A percentile compares a stretch with the other conserved stretches of the same genome.
These are phyloP conservation scores for Melanostoma scalare DNA, from an alignment of 2,888 invertebrate genomes.

Conservation along the genomic window DNA sequence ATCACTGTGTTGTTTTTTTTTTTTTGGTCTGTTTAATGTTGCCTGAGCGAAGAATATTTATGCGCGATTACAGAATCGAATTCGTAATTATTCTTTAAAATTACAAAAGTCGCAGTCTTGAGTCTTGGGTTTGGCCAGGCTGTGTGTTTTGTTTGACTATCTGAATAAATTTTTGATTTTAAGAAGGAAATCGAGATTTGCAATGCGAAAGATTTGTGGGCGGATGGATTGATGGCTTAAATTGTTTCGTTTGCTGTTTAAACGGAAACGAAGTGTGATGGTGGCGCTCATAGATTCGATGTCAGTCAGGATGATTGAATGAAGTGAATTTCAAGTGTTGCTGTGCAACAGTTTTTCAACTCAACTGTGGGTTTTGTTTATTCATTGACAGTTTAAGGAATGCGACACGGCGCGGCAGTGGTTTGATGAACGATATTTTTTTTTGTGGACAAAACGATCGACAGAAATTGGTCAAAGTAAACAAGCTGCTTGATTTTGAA, in stretches of 20 bases:
- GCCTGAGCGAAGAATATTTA: slow-evolving; percentile 54
- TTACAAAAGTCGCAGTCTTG: slow-evolving; percentile 27
- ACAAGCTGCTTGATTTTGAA: too few species aligned
- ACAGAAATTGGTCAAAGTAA: too few species aligned
- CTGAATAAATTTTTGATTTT: slow-evolving; percentile 52
- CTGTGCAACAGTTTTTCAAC: slow-evolving; percentile 19
- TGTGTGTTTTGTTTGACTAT: not conserved
- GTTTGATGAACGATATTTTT: too few species aligned
- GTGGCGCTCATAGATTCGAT: slow-evolving; percentile 42
- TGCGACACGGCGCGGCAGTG: too few species aligned
- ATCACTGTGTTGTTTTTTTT: slow-evolving; percentile 24
- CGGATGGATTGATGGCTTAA: slow-evolving; percentile 64
- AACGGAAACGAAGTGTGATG: slow-evolving; percentile 54
- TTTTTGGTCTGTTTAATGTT: not conserved
- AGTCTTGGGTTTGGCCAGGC: not conserved
- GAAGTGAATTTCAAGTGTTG: slow-evolving; percentile 25
- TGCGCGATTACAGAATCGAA: slow-evolving; percentile 65
- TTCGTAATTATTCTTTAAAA: slow-evolving; percentile 55
- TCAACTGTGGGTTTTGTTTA: not conserved
- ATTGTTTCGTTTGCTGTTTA: slow-evolving; percentile 16
- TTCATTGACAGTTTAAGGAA: not conserved
- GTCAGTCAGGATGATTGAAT: slow-evolving; percentile 33
- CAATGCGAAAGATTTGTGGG: slow-evolving; percentile 52
- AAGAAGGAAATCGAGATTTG: slow-evolving; percentile 41
- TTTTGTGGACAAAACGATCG: too few species aligned